A percentile compares a stretch with the other conserved stretches of the same genome.
Conservation (phyloP, 2,797 vertebrate species). For the Pelodytes ibericus region DNA sequence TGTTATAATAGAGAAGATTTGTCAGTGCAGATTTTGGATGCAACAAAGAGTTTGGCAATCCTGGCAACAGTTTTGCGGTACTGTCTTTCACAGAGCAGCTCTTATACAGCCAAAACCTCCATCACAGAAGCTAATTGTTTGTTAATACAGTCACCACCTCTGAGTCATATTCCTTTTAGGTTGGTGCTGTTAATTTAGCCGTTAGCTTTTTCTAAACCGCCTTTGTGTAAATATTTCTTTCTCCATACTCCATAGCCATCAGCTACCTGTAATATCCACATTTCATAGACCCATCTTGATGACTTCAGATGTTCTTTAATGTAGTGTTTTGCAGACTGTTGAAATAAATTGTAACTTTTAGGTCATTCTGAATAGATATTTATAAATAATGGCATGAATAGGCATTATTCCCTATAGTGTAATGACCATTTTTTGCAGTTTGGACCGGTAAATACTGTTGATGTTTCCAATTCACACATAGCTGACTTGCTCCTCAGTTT, state of each 20-base stretch:
- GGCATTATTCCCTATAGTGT: conserved; percentile 40
- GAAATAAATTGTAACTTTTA: too few relatives aligned
- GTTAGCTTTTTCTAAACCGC: conserved; percentile 1
- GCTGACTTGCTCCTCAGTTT: conserved; percentile 85
- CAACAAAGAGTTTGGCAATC: neutral
- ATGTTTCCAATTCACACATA: conserved; percentile 73
- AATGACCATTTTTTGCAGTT: neutral
- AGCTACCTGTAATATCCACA: neutral
- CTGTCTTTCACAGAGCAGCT: neutral
- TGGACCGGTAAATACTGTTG: neutral
- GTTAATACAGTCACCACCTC: neutral
- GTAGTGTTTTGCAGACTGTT: too few relatives aligned
- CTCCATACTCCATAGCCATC: neutral
- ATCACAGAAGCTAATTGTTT: neutral
- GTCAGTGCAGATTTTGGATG: neutral
- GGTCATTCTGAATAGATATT: neutral
- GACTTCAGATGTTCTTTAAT: too few relatives aligned
- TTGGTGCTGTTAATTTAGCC: neutral
- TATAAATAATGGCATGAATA: conserved; percentile 63
- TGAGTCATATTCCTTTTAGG: conserved; percentile 13
- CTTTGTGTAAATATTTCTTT: neutral
- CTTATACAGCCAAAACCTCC: neutral
- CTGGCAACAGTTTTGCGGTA: neutral
- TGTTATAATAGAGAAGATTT: neutral
- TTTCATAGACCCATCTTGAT: neutral